These are phyloP conservation scores for Oryzias sinensis DNA, from an alignment of 2,797 vertebrate species.

Conservation along the genomic window DNA sequence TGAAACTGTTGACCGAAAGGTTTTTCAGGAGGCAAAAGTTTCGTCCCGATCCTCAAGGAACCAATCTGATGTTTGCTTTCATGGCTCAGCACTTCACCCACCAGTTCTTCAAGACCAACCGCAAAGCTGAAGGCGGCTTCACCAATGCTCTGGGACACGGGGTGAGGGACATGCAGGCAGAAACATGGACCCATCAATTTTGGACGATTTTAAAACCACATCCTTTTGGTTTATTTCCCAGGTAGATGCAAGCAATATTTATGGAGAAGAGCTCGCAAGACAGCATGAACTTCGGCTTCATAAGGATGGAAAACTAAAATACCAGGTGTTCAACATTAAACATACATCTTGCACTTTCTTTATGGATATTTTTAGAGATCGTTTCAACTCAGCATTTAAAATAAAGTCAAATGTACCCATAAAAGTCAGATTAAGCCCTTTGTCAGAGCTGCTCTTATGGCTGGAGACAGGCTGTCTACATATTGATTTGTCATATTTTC, in stretches of 20 bases:
- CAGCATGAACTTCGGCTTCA: constrained; percentile 88
- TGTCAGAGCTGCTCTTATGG: too few relatives aligned
- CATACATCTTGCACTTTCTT: too few relatives aligned
- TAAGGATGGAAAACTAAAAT: constrained; percentile 90
- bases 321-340: constrained; percentile 78
- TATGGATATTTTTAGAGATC: too few relatives aligned
- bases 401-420: too few relatives aligned
- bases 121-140: constrained; percentile 81
- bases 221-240: constrained; percentile 44
- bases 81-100: constrained; percentile 98
- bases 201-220: neutral
- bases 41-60: constrained; percentile 84
- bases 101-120: constrained; percentile 92
- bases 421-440: too few relatives aligned
- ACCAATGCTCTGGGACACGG: constrained; percentile 90
- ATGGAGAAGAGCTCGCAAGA: constrained; percentile 84
- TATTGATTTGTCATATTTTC: too few relatives aligned
- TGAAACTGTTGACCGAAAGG: constrained; percentile 73
- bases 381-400: too few relatives aligned
- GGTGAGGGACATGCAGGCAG: constrained; percentile 72
- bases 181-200: neutral
- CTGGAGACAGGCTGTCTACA: too few relatives aligned
- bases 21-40: constrained; percentile 85
- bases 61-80: constrained; percentile 95
- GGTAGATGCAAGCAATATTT: constrained; percentile 91